Percentiles rank a stretch among this genome's conserved stretches.
Conservation (phyloP, 2,113 vertebrate genomes). For the Syngnathoides biaculeatus region DNA sequence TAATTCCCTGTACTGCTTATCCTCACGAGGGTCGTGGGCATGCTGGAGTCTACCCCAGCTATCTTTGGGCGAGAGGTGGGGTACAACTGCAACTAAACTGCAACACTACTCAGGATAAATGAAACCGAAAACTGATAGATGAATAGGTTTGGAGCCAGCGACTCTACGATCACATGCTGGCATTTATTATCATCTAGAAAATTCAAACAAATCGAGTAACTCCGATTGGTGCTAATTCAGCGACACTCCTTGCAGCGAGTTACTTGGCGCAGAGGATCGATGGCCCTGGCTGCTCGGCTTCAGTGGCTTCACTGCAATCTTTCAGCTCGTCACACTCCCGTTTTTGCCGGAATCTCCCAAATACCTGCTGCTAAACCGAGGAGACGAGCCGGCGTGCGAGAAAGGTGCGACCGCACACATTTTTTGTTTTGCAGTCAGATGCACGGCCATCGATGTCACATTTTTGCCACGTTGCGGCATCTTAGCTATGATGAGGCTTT, state of each 20-base stretch:
- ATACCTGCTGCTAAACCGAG: constrained; percentile 77
- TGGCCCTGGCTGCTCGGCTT: constrained; percentile 78
- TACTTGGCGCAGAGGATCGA: constrained; percentile 69
- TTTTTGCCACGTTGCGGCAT: background rate
- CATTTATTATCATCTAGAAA: background rate
- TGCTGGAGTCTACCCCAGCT: too few relatives aligned
- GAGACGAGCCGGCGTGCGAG: constrained; percentile 71
- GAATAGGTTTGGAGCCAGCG: too few relatives aligned
- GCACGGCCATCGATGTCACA: background rate
- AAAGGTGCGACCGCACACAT: constrained; percentile 57
- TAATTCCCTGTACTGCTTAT: too few relatives aligned
- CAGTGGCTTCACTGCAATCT: constrained; percentile 59
- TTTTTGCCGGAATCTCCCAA: constrained; percentile 82
- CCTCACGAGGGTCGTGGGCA: too few relatives aligned
- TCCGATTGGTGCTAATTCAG: background rate
- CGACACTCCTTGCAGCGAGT: constrained; percentile 66
- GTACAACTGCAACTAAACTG: too few relatives aligned
- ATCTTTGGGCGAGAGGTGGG: too few relatives aligned
- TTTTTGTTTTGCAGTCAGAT: background rate
- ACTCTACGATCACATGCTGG: too few relatives aligned
- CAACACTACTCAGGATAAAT: too few relatives aligned
- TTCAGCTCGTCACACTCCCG: constrained; percentile 76
- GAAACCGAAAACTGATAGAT: too few relatives aligned
- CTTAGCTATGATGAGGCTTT: constrained; percentile 73
- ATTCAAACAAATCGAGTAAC: background rate